phyloP scores from a whole-genome alignment of 2,888 invertebrate species.

The Lissocephala sabroskyi region DNA sequence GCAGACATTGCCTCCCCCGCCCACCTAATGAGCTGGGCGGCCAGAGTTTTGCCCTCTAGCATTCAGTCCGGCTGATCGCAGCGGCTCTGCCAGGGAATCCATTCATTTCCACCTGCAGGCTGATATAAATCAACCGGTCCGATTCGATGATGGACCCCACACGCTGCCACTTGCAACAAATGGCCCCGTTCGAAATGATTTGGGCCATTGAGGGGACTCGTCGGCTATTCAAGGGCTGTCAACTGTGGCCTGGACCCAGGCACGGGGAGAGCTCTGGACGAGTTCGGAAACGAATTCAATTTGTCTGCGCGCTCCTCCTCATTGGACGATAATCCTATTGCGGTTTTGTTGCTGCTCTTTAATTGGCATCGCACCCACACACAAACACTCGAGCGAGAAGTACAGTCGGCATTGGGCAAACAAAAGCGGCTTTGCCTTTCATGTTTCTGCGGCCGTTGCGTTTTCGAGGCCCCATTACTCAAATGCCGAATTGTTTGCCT shows the following conservation, averaged over 20 bases:
- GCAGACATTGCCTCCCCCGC: no score
- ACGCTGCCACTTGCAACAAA: conserved; percentile 4
- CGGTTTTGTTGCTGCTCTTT: conserved; percentile 40
- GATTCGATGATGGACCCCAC: neutral
- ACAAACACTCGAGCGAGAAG: neutral
- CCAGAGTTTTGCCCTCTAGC: no score
- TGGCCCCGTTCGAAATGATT: neutral
- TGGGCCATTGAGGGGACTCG: neutral
- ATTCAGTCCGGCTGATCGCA: no score
- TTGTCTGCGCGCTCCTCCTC: conserved; percentile 30
- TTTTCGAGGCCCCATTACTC: conserved; percentile 63
- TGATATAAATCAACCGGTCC: no score
- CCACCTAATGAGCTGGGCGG: no score
- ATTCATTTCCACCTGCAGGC: no score
- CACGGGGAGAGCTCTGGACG: neutral
- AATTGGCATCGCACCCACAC: conserved; percentile 33
- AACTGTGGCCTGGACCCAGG: neutral
- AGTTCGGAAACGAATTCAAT: conserved; percentile 24
- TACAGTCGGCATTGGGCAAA: conserved; percentile 29
- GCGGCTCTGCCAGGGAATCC: no score
- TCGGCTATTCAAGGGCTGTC: conserved; percentile 1
- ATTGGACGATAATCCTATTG: conserved; percentile 57
- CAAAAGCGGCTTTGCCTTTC: conserved; percentile 47
- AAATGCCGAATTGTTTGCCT: no score
- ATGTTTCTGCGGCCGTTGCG: conserved; percentile 52